These are phyloP conservation scores for Stegana nigrithorax DNA, from an alignment of 2,888 invertebrate species.

Conservation along the genomic window DNA sequence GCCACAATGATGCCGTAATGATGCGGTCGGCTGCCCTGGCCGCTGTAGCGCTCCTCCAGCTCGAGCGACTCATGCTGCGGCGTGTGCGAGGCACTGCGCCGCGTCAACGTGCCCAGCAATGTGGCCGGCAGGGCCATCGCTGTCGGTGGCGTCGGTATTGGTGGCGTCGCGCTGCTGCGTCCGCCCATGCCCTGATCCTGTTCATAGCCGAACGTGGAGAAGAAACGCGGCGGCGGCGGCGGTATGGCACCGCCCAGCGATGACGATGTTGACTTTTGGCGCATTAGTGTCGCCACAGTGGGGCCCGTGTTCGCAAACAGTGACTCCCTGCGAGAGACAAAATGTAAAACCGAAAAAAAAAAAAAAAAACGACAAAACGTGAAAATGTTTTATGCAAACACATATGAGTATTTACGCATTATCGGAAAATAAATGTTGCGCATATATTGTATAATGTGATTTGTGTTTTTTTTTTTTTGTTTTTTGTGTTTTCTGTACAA, in stretches of 20 bases:
- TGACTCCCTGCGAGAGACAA: slow-evolving; percentile 62
- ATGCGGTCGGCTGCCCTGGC: slow-evolving; percentile 34
- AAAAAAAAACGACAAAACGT: slow-evolving; percentile 23
- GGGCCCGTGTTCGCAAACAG: slow-evolving; percentile 58
- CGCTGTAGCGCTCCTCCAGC: slow-evolving; percentile 61
- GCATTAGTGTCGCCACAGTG: slow-evolving; percentile 50
- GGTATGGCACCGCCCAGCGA: slow-evolving; percentile 52
- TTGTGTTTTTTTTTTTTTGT: no score
- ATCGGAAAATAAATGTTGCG: no score
- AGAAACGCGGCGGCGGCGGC: slow-evolving; percentile 59
- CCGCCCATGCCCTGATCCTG: slow-evolving; percentile 33
- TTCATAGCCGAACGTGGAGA: slow-evolving; percentile 68
- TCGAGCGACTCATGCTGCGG: slow-evolving; percentile 56
- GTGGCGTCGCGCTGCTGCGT: slow-evolving; percentile 24
- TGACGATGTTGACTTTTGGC: slow-evolving; percentile 65
- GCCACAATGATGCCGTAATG: slow-evolving; percentile 47
- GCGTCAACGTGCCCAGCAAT: slow-evolving; percentile 45
- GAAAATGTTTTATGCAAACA: neutral
- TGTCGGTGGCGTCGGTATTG: slow-evolving; percentile 40
- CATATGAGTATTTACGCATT: no score
- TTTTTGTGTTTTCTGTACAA: no score
- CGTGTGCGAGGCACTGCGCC: slow-evolving; percentile 50
- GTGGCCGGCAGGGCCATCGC: slow-evolving; percentile 26
- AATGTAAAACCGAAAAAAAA: slow-evolving; percentile 8
- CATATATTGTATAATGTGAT: no score